Evolutionary conservation across 2,888 invertebrate genomes (phyloP).

Genomic region (Oithona nana): DNA sequence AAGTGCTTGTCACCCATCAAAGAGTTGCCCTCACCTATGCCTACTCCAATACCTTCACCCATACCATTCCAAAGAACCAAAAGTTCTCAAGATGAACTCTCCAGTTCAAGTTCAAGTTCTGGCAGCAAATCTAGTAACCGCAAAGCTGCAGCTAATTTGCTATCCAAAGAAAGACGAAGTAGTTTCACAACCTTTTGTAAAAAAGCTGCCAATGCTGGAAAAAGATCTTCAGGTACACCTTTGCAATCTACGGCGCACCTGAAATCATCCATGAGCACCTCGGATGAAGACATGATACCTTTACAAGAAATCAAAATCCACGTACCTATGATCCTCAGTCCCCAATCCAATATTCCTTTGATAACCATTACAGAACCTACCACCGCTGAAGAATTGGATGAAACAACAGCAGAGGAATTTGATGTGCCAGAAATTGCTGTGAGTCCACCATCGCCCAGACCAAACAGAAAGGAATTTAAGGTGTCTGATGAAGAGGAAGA

Average conservation of each 20-base stretch:
- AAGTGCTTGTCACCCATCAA: slow-evolving; percentile 60
- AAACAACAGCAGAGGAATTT: not conserved
- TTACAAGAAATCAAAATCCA: not conserved
- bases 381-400: not conserved
- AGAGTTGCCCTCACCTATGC: slow-evolving; percentile 41
- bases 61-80: slow-evolving; percentile 39
- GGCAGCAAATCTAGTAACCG: not conserved
- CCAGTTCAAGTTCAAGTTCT: not conserved
- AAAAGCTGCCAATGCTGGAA: not conserved
- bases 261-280: not conserved
- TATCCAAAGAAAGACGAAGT: not conserved
- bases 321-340: not conserved
- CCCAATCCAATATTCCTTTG: not conserved
- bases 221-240: too few species aligned
- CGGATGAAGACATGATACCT: not conserved
- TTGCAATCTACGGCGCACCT: not conserved
- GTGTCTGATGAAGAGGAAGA: not conserved
- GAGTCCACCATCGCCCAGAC: not conserved
- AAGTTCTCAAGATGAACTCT: not conserved
- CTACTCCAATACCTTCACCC: slow-evolving; percentile 45
- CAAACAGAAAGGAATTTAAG: not conserved
- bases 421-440: not conserved
- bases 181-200: not conserved
- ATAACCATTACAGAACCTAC: not conserved
- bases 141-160: not conserved